Evolutionary conservation across 2,888 invertebrate genomes (phyloP), one percentile per base, ranked within the genome.

Genomic region (Heliconius ethilla): DNA sequence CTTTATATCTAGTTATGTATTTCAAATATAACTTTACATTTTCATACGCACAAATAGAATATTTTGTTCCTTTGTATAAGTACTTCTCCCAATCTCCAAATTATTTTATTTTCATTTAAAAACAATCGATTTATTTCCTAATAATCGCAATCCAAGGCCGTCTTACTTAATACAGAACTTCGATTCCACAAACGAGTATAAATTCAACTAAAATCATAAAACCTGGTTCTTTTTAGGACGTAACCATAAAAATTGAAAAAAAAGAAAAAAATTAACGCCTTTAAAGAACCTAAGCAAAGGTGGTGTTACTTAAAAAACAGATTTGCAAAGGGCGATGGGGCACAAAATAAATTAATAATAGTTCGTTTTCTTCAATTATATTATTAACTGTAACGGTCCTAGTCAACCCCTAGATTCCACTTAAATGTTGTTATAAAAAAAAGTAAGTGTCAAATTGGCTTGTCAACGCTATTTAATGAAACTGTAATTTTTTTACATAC

Each of bases 341-440:
- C 92, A 90, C 89, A 88, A 89, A 59, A 77, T 82, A 69, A 82
- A 82, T 84, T 85, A 83, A 84, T 87, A 87, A 83, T 87, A 80
- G 84, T 89, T 87, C 84, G 85, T 86, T 90, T 87, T 85, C 84
- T 92, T 90, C 89, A 89, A 87, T 80, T 86, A 89, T 88, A 81
- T 87, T 88, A 81, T 87, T 59, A 86, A 87, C 90, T 92, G 91
- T 92, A 92, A 91, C 88, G 85, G 85, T 86, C 85, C 92, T 92
- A 92, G 92, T 93, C 92, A 92, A 83, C 79, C 82, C 82, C 79
- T 85, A 85, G 84, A 85, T 79, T 81, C 83, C 82, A 76, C 77
- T 65, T 80, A 66, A 73, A 77, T 77, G 76, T 77, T 77, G 40
- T 72, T 59, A 59, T n/a, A 59, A 59, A n/a, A 59, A 59, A 45